Conservation (phyloP, 2,113 vertebrate species). For the Thermophis baileyi region DNA sequence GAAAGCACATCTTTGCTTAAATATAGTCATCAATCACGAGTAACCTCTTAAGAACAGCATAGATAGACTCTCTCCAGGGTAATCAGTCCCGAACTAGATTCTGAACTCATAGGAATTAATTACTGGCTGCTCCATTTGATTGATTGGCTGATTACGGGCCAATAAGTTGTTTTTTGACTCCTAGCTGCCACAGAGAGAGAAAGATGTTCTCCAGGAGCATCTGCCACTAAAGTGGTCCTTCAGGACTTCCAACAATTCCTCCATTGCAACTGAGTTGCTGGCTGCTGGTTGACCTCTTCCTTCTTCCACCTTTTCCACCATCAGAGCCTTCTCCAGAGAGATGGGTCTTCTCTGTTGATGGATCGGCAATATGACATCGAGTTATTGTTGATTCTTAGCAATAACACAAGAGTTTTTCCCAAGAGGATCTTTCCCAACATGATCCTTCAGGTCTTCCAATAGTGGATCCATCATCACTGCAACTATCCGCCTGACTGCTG, state of each 20-base stretch:
- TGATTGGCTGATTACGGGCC: not conserved
- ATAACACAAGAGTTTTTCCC: not conserved
- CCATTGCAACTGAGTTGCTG: not conserved
- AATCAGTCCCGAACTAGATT: not conserved
- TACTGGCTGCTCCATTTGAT: not conserved
- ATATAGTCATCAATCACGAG: not conserved
- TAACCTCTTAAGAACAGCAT: not conserved
- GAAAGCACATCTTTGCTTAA: not conserved
- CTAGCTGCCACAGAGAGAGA: not conserved
- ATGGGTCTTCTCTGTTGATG: no score
- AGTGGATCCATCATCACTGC: not conserved
- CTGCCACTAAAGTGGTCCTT: not conserved
- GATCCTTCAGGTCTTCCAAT: not conserved
- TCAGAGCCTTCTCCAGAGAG: no score
- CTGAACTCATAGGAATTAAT: not conserved
- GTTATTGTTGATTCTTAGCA: not conserved
- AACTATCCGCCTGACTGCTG: not conserved
- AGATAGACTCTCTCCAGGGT: not conserved
- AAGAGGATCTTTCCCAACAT: not conserved
- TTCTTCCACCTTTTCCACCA: not conserved
- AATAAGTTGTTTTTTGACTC: not conserved
- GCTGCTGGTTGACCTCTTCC: not conserved
- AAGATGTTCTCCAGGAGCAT: not conserved
- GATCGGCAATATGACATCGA: not conserved
- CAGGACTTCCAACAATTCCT: not conserved